Conservation (phyloP, 2,113 vertebrate genomes). For the Rhynchopsitta pachyrhyncha region DNA sequence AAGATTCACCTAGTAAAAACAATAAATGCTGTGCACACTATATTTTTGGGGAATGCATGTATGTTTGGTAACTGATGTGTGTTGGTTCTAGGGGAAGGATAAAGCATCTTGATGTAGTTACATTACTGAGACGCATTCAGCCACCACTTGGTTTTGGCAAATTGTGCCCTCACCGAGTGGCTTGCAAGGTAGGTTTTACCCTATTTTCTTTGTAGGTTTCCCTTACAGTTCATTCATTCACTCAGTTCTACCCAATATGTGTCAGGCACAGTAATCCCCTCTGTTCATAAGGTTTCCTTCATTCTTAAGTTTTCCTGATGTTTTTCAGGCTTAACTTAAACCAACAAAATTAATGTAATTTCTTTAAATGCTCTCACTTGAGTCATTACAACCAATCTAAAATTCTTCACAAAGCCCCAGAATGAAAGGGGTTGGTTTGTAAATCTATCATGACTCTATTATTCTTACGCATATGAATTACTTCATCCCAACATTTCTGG, state of each 20-base stretch:
- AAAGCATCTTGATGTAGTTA: conserved; percentile 97
- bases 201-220: not conserved
- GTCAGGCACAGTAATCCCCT: not conserved
- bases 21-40: not conserved
- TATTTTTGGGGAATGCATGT: not conserved
- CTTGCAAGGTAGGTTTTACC: conserved; percentile 87
- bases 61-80: not conserved
- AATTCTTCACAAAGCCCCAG: not conserved
- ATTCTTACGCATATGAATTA: not conserved
- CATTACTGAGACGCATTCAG: conserved; percentile 92
- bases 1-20: not conserved
- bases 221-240: not conserved
- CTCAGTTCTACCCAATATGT: not conserved
- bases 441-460: not conserved
- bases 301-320: not conserved
- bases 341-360: not conserved
- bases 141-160: conserved; percentile 97
- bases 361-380: not conserved
- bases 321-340: not conserved
- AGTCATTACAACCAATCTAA: not conserved
- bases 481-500: not conserved
- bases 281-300: not conserved
- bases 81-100: conserved; percentile 87
- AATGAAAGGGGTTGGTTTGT: not conserved
- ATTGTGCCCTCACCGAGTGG: conserved; percentile 95